phyloP scores from a whole-genome alignment of 2,113 vertebrate genomes.

The Gobius niger region DNA sequence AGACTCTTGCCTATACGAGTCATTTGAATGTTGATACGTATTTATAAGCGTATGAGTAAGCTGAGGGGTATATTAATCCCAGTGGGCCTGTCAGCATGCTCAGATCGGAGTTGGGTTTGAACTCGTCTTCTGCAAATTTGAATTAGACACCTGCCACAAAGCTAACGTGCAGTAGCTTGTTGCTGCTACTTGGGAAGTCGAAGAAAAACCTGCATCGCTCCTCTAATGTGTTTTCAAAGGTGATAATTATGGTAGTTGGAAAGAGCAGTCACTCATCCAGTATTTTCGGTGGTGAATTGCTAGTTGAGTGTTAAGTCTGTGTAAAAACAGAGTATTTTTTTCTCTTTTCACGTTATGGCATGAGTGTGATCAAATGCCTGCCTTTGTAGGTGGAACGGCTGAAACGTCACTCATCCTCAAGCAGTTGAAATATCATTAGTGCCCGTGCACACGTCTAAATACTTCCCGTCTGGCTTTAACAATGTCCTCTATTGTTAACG shows the following conservation, averaged over 20 bases:
- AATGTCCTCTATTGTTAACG: background rate
- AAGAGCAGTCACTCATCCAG: constrained; percentile 2
- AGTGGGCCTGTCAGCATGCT: constrained; percentile 38
- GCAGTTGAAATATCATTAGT: constrained; percentile 3
- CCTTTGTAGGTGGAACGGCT: background rate
- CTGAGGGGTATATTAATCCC: constrained; percentile 34
- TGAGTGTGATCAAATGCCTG: background rate
- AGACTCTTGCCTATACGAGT: constrained; percentile 34
- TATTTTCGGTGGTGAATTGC: background rate
- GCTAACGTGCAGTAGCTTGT: constrained; percentile 51
- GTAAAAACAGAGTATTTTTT: background rate
- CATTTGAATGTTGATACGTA: constrained; percentile 3
- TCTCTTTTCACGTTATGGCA: background rate
- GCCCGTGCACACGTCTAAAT: background rate
- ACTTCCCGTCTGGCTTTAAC: constrained; percentile 12
- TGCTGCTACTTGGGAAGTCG: constrained; percentile 17
- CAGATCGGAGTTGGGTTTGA: constrained; percentile 42
- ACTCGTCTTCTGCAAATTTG: constrained; percentile 43
- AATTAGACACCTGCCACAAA: constrained; percentile 50
- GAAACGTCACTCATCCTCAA: background rate
- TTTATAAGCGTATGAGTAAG: constrained; percentile 11
- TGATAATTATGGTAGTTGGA: constrained; percentile 33
- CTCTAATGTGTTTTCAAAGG: constrained; percentile 14
- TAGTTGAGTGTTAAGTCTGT: background rate
- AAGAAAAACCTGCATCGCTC: constrained; percentile 23